Base-by-base conservation (phyloP, 2,888 invertebrate species). In the Aelia acuminata region DNA sequence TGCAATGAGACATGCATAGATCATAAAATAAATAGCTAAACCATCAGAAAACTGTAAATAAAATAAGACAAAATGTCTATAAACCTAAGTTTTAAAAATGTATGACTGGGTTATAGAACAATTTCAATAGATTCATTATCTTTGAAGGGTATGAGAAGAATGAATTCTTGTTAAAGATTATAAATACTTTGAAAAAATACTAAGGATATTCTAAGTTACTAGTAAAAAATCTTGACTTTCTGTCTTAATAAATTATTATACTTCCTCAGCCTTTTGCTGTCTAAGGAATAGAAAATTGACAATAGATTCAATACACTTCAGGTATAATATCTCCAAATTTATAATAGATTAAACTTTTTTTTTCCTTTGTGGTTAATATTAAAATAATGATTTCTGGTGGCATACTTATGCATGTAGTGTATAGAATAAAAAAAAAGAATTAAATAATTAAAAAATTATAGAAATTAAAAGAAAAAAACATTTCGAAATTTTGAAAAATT, bases 1-100 rank as follows among this genome's bases (percentile, higher is more conserved):
- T 80, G 80, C 80, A 80, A 80, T 80, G 43, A 47, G 43, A 80
- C 80, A 80, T 80, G 80, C 80, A 43, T 80, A 80, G 43, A 43
- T 80, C 3, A n/a, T 43, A n/a, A 43, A 47, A n/a, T n/a, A 43
- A 80, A 43, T 80, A 43, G 43, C 43, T n/a, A 43, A n/a, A 10
- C 80, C 80, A 80, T 43, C 80, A 47, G 80, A 80, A 80, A 80
- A 43, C 43, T 43, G 4, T 43, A n/a, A n/a, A n/a, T n/a, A n/a
- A n/a, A n/a, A n/a, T n/a, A n/a, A n/a, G n/a, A n/a, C n/a, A n/a
- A n/a, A n/a, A n/a, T n/a, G n/a, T n/a, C n/a, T n/a, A n/a, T n/a
- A n/a, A n/a, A n/a, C n/a, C n/a, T n/a, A n/a, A n/a, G n/a, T n/a
- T n/a, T n/a, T n/a, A n/a, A n/a, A n/a, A n/a, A n/a, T n/a, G n/a